These are phyloP conservation scores for Ephialtes manifestator DNA, from an alignment of 2,888 invertebrate genomes.

Conservation along the genomic window DNA sequence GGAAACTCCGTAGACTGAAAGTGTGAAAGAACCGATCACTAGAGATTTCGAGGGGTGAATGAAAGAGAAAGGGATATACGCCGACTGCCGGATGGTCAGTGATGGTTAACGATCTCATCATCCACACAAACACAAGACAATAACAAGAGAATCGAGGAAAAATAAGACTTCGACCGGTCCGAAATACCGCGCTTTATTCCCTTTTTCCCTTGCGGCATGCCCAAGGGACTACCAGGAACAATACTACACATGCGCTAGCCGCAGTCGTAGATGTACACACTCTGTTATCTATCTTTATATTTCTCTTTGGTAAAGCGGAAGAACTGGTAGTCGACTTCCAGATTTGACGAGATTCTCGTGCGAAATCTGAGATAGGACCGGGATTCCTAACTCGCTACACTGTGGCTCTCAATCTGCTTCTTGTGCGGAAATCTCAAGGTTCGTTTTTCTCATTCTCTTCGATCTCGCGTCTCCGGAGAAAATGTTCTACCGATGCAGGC, in stretches of 20 bases:
- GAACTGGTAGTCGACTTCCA: constrained; percentile 7
- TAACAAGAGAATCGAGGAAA: background rate
- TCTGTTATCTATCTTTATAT: constrained; percentile 60
- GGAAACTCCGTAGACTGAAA: constrained; percentile 70
- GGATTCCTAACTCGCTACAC: constrained; percentile 39
- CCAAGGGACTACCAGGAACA: constrained; percentile 75
- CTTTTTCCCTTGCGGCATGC: constrained; percentile 50
- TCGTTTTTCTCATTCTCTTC: constrained; percentile 26
- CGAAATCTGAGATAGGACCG: constrained; percentile 54
- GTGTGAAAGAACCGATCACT: constrained; percentile 37
- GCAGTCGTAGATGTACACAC: constrained; percentile 55
- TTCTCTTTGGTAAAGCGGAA: too few relatives aligned
- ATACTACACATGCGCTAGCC: constrained; percentile 71
- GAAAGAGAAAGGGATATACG: too few relatives aligned
- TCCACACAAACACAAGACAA: background rate
- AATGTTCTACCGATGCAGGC: constrained; percentile 21
- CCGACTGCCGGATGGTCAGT: constrained; percentile 70
- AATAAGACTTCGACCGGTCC: constrained; percentile 39
- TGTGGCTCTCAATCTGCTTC: constrained; percentile 36
- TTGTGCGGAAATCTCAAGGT: background rate
- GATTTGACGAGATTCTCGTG: constrained; percentile 51
- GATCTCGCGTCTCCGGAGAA: constrained; percentile 26
- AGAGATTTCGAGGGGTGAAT: constrained; percentile 40
- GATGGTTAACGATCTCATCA: constrained; percentile 76
- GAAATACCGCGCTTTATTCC: constrained; percentile 45